phyloP scores from a whole-genome alignment of 64 coral and sea anemone genomes.

The Pocillopora damicornis region DNA sequence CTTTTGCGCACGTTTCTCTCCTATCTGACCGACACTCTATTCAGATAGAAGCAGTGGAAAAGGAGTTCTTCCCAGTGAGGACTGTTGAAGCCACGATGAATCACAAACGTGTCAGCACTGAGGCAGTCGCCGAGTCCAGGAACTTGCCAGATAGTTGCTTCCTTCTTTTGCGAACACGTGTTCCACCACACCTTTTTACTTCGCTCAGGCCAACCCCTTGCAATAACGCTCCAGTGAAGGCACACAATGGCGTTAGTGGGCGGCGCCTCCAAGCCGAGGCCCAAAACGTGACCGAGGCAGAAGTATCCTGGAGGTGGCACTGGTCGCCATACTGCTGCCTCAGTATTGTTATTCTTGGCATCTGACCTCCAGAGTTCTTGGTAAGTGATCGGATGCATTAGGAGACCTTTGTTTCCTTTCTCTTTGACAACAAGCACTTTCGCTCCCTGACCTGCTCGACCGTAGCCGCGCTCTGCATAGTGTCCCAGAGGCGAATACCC shows the following conservation, averaged over 20 bases:
- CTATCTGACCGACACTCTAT: slow-evolving; percentile 28
- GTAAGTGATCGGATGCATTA: slow-evolving; percentile 55
- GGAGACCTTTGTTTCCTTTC: slow-evolving; percentile 41
- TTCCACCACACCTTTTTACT: slow-evolving; percentile 56
- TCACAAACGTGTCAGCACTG: slow-evolving; percentile 69
- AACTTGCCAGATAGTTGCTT: slow-evolving; percentile 62
- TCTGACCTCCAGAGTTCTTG: slow-evolving; percentile 58
- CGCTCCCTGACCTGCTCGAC: background rate
- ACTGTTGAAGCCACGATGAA: slow-evolving; percentile 55
- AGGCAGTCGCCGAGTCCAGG: slow-evolving; percentile 46
- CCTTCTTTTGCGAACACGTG: slow-evolving; percentile 34
- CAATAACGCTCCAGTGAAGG: slow-evolving; percentile 75
- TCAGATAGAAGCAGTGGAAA: slow-evolving; percentile 74
- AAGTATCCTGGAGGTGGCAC: slow-evolving; percentile 70
- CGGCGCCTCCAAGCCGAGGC: slow-evolving; percentile 38
- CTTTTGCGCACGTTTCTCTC: background rate
- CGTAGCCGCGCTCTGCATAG: slow-evolving; percentile 53
- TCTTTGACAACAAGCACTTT: slow-evolving; percentile 63
- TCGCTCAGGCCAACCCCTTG: slow-evolving; percentile 15
- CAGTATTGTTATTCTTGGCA: slow-evolving; percentile 8
- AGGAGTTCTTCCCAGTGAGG: slow-evolving; percentile 50
- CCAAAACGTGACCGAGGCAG: slow-evolving; percentile 74
- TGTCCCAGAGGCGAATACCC: slow-evolving; percentile 65
- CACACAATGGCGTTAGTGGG: slow-evolving; percentile 61
- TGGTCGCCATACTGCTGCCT: slow-evolving; percentile 58